These are phyloP conservation scores for Mythimna albipuncta DNA, from an alignment of 2,888 invertebrate genomes.

Conservation along the genomic window DNA sequence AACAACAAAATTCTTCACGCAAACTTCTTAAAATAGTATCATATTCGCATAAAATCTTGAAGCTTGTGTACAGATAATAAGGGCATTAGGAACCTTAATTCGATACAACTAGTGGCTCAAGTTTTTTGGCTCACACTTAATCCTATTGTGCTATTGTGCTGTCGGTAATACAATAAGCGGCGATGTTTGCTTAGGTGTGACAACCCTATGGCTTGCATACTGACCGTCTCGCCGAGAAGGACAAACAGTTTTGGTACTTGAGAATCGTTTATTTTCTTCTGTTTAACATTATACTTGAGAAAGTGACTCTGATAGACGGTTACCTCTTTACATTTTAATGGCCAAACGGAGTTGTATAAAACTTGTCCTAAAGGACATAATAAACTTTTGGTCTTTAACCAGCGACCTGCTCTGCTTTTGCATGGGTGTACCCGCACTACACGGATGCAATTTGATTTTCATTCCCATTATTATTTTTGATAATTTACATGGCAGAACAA, in stretches of 20 bases:
- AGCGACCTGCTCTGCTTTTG: no score
- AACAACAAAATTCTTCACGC: background rate
- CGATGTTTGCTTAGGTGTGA: conserved; percentile 72
- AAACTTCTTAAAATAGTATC: conserved; percentile 4
- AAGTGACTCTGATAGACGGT: no score
- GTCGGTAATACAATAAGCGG: conserved; percentile 62
- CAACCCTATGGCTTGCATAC: conserved; percentile 73
- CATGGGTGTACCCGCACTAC: no score
- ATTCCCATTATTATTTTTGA: no score
- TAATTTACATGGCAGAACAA: no score
- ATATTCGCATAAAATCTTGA: conserved; percentile 9
- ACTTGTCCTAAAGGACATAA: no score
- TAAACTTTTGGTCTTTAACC: no score
- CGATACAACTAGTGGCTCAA: conserved; percentile 27
- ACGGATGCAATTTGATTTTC: no score
- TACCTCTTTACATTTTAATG: no score
- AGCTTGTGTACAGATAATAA: conserved; percentile 2
- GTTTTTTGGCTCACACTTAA: conserved; percentile 53
- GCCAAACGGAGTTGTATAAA: no score
- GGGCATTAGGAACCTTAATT: conserved; percentile 37
- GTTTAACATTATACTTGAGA: no score
- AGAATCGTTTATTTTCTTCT: background rate
- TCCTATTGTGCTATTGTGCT: conserved; percentile 62
- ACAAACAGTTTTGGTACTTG: conserved; percentile 62
- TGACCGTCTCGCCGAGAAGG: conserved; percentile 54